Conservation (phyloP, 2,113 vertebrate species). For the Daphoenositta chrysoptera region DNA sequence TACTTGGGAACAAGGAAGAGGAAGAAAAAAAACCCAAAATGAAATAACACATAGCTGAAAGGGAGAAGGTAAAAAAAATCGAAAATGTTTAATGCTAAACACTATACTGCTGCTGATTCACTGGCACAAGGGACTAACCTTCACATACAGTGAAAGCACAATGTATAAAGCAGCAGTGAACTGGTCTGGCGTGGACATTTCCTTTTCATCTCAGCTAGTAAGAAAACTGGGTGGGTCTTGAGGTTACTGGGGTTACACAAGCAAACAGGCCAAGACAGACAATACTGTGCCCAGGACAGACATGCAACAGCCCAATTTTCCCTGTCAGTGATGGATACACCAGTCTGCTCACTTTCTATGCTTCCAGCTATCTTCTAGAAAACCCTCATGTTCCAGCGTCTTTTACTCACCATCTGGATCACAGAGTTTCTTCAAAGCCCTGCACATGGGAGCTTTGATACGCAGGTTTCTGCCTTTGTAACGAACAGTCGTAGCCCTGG, state of each 20-base stretch:
- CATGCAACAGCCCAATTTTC: background rate
- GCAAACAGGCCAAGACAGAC: background rate
- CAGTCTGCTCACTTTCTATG: background rate
- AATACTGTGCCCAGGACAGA: background rate
- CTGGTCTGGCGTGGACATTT: background rate
- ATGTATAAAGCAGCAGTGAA: background rate
- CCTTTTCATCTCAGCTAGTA: background rate
- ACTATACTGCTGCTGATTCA: background rate
- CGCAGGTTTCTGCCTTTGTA: constrained; percentile 96
- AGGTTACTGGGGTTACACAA: background rate
- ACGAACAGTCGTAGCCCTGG: constrained; percentile 93
- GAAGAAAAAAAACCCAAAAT: background rate
- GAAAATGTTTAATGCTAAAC: background rate
- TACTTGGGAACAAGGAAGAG: background rate
- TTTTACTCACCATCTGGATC: constrained; percentile 90
- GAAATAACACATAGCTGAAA: background rate
- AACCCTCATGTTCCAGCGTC: background rate
- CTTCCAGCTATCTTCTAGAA: background rate
- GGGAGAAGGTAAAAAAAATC: background rate
- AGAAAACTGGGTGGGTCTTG: background rate
- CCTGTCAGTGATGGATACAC: background rate
- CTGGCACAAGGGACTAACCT: background rate
- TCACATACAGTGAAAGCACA: background rate
- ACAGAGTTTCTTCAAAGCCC: constrained; percentile 95
- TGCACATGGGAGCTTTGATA: constrained; percentile 97